Evolutionary conservation across 2,797 vertebrate genomes (phyloP).

Genomic region (Scyliorhinus canicula): DNA sequence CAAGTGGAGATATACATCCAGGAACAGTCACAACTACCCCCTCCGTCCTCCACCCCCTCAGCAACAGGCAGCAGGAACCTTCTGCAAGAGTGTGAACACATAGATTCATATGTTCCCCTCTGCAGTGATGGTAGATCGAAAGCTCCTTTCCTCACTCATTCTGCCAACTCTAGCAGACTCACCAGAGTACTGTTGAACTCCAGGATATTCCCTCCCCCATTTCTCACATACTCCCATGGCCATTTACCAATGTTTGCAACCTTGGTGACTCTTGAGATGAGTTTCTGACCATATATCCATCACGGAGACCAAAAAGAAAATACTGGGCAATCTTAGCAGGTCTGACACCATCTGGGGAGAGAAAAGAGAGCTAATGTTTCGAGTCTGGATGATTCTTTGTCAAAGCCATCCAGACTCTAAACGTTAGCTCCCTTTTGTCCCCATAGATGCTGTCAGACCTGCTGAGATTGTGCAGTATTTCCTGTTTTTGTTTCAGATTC

Average conservation of each 20-base stretch:
- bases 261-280: not conserved
- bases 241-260: not conserved
- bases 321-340: too few relatives aligned
- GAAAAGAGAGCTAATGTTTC: too few relatives aligned
- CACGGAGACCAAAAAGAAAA: too few relatives aligned
- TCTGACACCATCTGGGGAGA: too few relatives aligned
- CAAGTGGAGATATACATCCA: not conserved
- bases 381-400: too few relatives aligned
- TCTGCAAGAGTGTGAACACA: not conserved
- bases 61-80: not conserved
- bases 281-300: not conserved
- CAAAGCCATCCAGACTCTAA: too few relatives aligned
- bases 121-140: not conserved
- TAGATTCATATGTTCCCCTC: not conserved
- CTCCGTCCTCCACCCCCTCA: not conserved
- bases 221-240: not conserved
- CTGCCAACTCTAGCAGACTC: not conserved
- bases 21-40: not conserved
- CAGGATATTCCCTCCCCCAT: not conserved
- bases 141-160: not conserved
- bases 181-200: not conserved
- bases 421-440: too few relatives aligned
- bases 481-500: too few relatives aligned
- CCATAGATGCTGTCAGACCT: too few relatives aligned
- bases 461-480: too few relatives aligned